Conservation (phyloP, 2,888 invertebrate species). For the Drosophila pseudotakahashii region DNA sequence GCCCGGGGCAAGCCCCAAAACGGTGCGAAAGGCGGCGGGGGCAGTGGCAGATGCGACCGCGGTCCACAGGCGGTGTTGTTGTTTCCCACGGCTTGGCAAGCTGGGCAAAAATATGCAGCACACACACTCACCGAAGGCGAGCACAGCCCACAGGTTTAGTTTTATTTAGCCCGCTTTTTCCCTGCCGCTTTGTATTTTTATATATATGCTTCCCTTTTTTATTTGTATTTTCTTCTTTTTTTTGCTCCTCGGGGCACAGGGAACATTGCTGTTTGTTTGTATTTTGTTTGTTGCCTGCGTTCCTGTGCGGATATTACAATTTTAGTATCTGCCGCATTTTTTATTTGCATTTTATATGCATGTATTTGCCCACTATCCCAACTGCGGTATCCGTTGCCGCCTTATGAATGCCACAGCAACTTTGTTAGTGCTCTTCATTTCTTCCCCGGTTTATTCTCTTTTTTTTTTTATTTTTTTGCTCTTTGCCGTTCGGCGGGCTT, state of each 20-base stretch:
- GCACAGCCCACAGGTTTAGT: slow-evolving; percentile 70
- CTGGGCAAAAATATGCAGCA: slow-evolving; percentile 63
- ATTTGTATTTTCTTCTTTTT: neutral
- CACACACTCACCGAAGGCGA: slow-evolving; percentile 11
- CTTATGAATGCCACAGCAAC: slow-evolving; percentile 46
- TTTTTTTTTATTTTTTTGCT: slow-evolving; percentile 6
- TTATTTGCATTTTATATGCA: slow-evolving; percentile 78
- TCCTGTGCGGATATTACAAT: slow-evolving; percentile 77
- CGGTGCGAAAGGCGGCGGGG: slow-evolving; percentile 8
- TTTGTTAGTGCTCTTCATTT: slow-evolving; percentile 44
- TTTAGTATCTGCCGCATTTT: slow-evolving; percentile 74
- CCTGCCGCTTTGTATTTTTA: slow-evolving; percentile 25
- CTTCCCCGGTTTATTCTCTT: neutral
- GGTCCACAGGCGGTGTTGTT: slow-evolving; percentile 44
- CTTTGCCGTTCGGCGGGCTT: slow-evolving; percentile 25
- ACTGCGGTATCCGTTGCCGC: slow-evolving; percentile 37
- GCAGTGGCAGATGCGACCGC: slow-evolving; percentile 45
- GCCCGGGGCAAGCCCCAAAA: slow-evolving; percentile 61
- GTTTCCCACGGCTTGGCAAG: slow-evolving; percentile 67
- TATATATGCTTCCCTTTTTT: slow-evolving; percentile 14
- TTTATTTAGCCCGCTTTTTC: slow-evolving; percentile 49
- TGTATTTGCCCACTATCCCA: slow-evolving; percentile 47
- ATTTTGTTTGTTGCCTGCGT: slow-evolving; percentile 49
- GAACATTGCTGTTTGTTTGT: slow-evolving; percentile 15
- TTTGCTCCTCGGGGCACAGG: slow-evolving; percentile 21